These are phyloP conservation scores for Octonoba sinensis DNA, from an alignment of 2,888 invertebrate species.

Conservation along the genomic window DNA sequence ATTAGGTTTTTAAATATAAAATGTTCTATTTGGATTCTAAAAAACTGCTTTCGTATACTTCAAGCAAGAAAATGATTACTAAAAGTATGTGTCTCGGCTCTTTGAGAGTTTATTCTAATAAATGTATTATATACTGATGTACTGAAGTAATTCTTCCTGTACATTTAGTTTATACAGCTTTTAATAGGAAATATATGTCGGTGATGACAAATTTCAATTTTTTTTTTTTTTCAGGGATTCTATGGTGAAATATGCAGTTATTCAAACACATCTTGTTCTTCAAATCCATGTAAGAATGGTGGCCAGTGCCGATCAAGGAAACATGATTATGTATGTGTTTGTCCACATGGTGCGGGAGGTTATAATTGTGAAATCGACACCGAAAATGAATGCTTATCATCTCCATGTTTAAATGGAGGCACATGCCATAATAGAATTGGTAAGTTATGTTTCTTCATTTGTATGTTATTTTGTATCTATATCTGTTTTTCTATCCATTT, in stretches of 20 bases:
- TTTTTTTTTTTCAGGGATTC: constrained; percentile 75
- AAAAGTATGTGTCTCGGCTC: too few relatives aligned
- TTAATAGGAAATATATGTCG: too few relatives aligned
- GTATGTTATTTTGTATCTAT: constrained; percentile 9
- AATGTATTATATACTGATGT: too few relatives aligned
- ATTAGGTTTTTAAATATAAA: too few relatives aligned
- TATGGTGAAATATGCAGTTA: constrained; percentile 91
- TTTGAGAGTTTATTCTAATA: too few relatives aligned
- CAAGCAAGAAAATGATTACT: too few relatives aligned
- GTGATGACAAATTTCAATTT: too few relatives aligned
- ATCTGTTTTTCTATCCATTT: not conserved
- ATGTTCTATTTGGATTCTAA: too few relatives aligned
- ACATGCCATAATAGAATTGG: constrained; percentile 80
- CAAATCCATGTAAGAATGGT: constrained; percentile 75
- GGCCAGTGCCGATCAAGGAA: constrained; percentile 70
- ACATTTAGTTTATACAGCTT: too few relatives aligned
- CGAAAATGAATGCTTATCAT: constrained; percentile 88
- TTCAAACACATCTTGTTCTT: constrained; percentile 84
- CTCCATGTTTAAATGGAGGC: constrained; percentile 94
- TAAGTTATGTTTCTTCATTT: constrained; percentile 71
- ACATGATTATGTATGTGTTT: constrained; percentile 75
- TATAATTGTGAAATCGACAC: constrained; percentile 87
- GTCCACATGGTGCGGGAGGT: constrained; percentile 88
- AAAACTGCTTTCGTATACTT: too few relatives aligned
- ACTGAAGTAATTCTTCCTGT: too few relatives aligned